A percentile compares a stretch with the other conserved stretches of the same genome.
Conservation (phyloP, 2,888 invertebrate genomes). For the Odontomyia ornata region DNA sequence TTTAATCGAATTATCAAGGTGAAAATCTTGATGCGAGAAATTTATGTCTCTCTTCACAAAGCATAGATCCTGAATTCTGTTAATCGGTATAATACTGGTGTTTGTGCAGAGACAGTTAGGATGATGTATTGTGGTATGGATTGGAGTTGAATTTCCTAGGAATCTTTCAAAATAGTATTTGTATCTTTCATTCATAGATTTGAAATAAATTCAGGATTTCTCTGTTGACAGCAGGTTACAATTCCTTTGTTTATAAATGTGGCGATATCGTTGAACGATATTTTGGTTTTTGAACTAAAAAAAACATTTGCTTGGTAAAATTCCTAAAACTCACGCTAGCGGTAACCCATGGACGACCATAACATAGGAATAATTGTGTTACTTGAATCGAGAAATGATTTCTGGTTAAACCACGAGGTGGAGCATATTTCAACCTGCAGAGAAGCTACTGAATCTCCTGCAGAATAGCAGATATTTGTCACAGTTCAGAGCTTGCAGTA, state of each 20-base stretch:
- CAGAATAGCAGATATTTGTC: neutral
- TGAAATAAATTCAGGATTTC: too few relatives aligned
- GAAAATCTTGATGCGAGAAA: conserved; percentile 19
- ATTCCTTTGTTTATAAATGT: too few relatives aligned
- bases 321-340: too few relatives aligned
- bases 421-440: neutral
- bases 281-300: too few relatives aligned
- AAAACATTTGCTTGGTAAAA: too few relatives aligned
- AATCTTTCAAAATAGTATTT: too few relatives aligned
- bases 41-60: conserved; percentile 7
- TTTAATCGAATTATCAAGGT: conserved; percentile 38
- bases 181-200: too few relatives aligned
- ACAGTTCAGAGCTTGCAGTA: neutral
- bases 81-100: neutral
- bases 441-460: neutral
- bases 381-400: too few relatives aligned
- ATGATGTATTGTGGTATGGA: neutral
- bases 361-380: too few relatives aligned
- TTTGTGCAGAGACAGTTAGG: neutral
- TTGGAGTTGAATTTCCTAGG: neutral
- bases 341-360: too few relatives aligned
- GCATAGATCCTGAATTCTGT: neutral
- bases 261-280: too few relatives aligned
- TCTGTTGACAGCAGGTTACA: too few relatives aligned
- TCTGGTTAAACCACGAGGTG: neutral